phyloP scores from a whole-genome alignment of 2,888 invertebrate species.

The Dryocosmus kuriphilus region DNA sequence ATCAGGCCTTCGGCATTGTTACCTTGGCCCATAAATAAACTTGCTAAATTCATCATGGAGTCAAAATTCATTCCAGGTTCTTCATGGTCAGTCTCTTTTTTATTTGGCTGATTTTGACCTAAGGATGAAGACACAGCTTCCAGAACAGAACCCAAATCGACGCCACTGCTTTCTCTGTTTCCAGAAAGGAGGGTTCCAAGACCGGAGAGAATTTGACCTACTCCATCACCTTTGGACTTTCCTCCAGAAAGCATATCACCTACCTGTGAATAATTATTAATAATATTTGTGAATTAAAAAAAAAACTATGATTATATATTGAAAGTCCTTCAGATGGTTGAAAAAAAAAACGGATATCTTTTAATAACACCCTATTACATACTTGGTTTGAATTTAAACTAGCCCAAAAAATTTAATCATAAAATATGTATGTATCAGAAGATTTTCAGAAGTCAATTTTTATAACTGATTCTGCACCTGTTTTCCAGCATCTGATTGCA shows the following conservation, averaged over 20 bases:
- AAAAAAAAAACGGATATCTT: too few species aligned
- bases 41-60: constrained; percentile 68
- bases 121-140: constrained; percentile 57
- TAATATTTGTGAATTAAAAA: background rate
- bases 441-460: background rate
- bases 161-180: constrained; percentile 58
- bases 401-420: too few species aligned
- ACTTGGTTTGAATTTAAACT: too few species aligned
- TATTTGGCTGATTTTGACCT: constrained; percentile 48
- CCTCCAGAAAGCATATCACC: constrained; percentile 62
- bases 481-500: constrained; percentile 84
- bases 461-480: constrained; percentile 75
- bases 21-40: constrained; percentile 72
- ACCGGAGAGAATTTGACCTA: constrained; percentile 73
- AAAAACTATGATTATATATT: background rate
- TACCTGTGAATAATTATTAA: constrained; percentile 43
- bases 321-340: too few species aligned
- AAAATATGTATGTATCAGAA: background rate
- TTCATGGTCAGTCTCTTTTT: constrained; percentile 39
- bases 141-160: constrained; percentile 66
- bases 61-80: constrained; percentile 67
- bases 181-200: constrained; percentile 69
- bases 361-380: too few species aligned
- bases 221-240: constrained; percentile 61
- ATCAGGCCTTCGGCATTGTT: constrained; percentile 79